Percentiles rank a stretch among this genome's conserved stretches.
Evolutionary conservation across 1,140 invertebrate genomes (phyloP).

Genomic region (Calliphora vicina): DNA sequence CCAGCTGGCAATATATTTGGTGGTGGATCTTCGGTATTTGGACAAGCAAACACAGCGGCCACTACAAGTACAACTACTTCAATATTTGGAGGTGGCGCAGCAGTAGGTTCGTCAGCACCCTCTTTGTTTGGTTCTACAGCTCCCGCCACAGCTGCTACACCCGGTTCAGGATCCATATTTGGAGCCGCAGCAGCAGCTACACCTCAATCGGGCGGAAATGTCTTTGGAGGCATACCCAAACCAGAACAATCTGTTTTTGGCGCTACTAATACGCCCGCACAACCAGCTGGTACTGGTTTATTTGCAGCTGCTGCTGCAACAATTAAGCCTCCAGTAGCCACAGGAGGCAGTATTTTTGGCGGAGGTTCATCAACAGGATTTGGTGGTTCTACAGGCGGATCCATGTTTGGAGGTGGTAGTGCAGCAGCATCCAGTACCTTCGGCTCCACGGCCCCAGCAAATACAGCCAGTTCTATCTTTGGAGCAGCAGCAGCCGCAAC

Average conservation of each 20-base stretch:
- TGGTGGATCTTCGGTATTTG: conserved; percentile 11
- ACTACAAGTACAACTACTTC: conserved; percentile 25
- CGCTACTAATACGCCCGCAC: neutral
- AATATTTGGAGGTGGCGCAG: conserved; percentile 43
- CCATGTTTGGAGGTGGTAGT: conserved; percentile 37
- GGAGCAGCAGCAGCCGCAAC: conserved; percentile 42
- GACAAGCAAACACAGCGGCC: conserved; percentile 31
- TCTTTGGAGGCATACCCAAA: conserved; percentile 53
- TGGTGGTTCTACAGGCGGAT: conserved; percentile 26
- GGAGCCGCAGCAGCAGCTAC: conserved; percentile 14
- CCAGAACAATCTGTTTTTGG: conserved; percentile 55
- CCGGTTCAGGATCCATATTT: neutral
- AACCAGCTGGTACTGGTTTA: conserved; percentile 42
- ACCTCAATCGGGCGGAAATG: conserved; percentile 43
- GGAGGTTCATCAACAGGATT: neutral
- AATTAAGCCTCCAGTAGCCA: conserved; percentile 36
- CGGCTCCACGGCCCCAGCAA: conserved; percentile 38
- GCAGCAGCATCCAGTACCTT: conserved; percentile 12
- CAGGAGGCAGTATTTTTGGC: conserved; percentile 38
- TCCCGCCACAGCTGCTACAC: neutral
- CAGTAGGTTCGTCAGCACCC: neutral
- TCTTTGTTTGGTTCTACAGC: conserved; percentile 28
- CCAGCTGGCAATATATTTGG: conserved; percentile 4
- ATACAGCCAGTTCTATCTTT: conserved; percentile 55
- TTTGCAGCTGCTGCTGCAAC: conserved; percentile 47